Percentiles rank a stretch among this genome's conserved stretches.
These are phyloP conservation scores for Ondatra zibethicus DNA, from an alignment of 2,113 vertebrate genomes.

Conservation along the genomic window DNA sequence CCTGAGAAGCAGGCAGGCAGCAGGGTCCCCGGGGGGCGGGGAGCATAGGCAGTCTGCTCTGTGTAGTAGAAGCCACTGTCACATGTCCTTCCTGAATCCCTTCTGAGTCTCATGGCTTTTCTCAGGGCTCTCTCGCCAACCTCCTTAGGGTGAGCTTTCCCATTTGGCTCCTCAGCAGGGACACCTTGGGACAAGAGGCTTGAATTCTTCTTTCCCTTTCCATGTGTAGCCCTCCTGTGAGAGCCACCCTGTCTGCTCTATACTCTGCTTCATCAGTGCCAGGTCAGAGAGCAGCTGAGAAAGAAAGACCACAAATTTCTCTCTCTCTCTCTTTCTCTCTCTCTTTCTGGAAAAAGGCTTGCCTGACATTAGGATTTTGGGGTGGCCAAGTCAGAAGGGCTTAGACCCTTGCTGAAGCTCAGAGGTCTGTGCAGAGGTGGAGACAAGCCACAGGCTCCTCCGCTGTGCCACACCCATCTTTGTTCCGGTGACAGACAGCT, in stretches of 20 bases:
- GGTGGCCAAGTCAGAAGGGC: not conserved
- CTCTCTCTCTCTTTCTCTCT: not conserved
- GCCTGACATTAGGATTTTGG: not conserved
- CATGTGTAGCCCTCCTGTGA: no score
- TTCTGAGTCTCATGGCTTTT: not conserved
- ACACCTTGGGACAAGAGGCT: no score
- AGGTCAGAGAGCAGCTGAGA: not conserved
- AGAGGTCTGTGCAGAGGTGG: not conserved
- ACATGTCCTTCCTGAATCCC: not conserved
- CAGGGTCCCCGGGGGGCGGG: not conserved
- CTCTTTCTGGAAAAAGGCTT: not conserved
- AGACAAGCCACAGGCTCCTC: not conserved
- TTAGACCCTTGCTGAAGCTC: not conserved
- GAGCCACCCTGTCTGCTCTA: not conserved
- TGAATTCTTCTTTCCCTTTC: no score
- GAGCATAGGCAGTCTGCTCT: no score
- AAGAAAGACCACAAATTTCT: accelerated
- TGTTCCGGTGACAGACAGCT: not conserved
- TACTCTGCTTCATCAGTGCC: no score
- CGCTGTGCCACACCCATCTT: not conserved
- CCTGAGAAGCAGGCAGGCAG: not conserved
- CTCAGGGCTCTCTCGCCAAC: not conserved
- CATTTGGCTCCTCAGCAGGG: not conserved
- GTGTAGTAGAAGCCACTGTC: not conserved
- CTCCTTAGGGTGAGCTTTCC: not conserved